phyloP scores from a whole-genome alignment of 2,113 vertebrate species.

The Ancistrus triradiatus region DNA sequence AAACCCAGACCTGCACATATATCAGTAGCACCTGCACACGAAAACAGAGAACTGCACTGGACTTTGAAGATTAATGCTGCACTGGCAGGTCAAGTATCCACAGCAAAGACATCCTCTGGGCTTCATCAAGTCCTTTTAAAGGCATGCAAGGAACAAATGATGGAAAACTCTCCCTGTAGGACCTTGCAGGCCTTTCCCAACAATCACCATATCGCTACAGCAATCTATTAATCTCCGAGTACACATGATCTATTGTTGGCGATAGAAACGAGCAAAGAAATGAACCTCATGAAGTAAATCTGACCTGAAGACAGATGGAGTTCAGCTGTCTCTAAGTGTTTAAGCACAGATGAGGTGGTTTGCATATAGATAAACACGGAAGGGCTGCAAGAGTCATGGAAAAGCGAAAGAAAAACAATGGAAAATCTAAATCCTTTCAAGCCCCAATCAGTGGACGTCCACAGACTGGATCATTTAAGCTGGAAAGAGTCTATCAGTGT shows the following conservation, averaged over 20 bases:
- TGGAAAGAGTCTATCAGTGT: no score
- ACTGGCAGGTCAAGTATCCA: constrained; percentile 12
- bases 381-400: no score
- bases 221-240: constrained; percentile 40
- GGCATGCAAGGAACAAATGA: constrained; percentile 60
- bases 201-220: constrained; percentile 42
- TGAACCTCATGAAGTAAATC: no score
- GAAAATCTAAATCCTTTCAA: no score
- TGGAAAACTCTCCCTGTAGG: constrained; percentile 59
- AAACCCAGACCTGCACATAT: background rate
- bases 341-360: background rate
- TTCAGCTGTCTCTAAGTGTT: background rate
- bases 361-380: no score
- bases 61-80: constrained; percentile 18
- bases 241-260: no score
- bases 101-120: constrained; percentile 29
- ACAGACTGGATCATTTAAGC: no score
- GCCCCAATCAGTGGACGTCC: no score
- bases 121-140: constrained; percentile 66
- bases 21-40: constrained; percentile 3
- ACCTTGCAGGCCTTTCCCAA: constrained; percentile 50
- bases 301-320: no score
- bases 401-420: no score
- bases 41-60: background rate
- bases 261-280: no score